Evolutionary conservation across 1,140 invertebrate species (phyloP).

Genomic region (Chironomus tepperi): DNA sequence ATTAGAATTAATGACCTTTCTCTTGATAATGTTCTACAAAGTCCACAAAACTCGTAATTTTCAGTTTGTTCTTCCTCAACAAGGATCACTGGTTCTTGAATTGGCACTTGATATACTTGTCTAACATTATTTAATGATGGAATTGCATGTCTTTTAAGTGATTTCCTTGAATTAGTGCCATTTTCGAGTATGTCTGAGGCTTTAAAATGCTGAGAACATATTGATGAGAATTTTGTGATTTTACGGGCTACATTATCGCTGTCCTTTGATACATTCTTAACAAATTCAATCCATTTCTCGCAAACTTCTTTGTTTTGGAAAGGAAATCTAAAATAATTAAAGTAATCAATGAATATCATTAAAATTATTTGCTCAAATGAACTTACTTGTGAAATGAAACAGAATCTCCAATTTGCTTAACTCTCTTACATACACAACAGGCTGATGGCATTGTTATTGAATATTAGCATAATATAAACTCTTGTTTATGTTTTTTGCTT

Average conservation of each 20-base stretch:
- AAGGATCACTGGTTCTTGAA: background rate
- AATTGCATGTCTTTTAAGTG: background rate
- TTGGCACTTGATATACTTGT: background rate
- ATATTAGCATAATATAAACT: background rate
- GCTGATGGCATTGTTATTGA: background rate
- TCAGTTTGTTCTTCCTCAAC: background rate
- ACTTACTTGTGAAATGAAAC: slow-evolving; percentile 13
- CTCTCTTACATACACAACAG: background rate
- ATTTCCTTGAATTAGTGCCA: background rate
- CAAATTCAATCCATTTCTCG: slow-evolving; percentile 5
- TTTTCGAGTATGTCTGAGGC: background rate
- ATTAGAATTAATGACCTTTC: background rate
- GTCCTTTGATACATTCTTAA: background rate
- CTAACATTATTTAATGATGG: background rate
- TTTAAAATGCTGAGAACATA: background rate
- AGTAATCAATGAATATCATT: background rate
- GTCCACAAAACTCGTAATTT: background rate
- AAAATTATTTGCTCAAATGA: background rate
- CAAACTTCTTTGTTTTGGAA: background rate
- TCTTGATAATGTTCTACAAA: background rate
- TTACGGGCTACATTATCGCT: background rate
- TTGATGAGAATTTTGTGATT: slow-evolving; percentile 10
- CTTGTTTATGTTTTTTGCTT: background rate
- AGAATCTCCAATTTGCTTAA: background rate
- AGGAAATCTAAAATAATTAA: background rate